phyloP scores from a whole-genome alignment of 2,888 invertebrate species.

The Crepidodera aurea region DNA sequence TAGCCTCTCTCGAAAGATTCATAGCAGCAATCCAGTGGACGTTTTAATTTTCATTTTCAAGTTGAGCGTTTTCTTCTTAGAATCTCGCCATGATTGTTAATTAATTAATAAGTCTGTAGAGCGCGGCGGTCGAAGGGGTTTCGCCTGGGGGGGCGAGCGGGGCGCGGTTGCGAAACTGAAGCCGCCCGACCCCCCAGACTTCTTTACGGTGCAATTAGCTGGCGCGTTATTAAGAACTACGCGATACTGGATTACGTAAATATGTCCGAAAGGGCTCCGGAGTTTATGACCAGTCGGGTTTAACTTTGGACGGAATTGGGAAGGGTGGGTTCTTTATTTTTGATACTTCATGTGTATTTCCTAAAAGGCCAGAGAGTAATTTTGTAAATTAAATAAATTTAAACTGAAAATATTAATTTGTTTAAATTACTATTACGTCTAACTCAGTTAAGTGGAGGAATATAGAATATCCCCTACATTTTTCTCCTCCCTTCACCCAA shows the following conservation, averaged over 20 bases:
- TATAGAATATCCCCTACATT: too few relatives aligned
- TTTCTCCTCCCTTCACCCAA: too few relatives aligned
- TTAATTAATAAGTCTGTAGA: conserved; percentile 60
- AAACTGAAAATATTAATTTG: too few relatives aligned
- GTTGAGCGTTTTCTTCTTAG: conserved; percentile 54
- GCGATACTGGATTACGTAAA: conserved; percentile 56
- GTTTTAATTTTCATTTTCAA: conserved; percentile 60
- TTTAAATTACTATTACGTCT: too few relatives aligned
- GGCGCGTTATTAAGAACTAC: conserved; percentile 60
- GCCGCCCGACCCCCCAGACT: conserved; percentile 35
- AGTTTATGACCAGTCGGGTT: conserved; percentile 28
- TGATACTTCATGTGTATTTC: too few relatives aligned
- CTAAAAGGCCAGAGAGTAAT: too few relatives aligned
- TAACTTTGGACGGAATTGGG: neutral
- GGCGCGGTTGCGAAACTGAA: conserved; percentile 13
- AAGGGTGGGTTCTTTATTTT: conserved; percentile 7
- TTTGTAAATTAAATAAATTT: too few relatives aligned
- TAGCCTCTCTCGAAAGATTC: conserved; percentile 44
- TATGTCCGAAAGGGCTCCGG: conserved; percentile 57
- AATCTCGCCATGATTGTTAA: conserved; percentile 61
- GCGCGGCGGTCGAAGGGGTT: conserved; percentile 17
- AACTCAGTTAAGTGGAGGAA: too few relatives aligned
- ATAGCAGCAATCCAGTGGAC: conserved; percentile 55
- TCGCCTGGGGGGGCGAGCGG: conserved; percentile 2
- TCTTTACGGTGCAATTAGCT: conserved; percentile 62